Conservation (phyloP, 2,797 vertebrate species). For the Rallus crepitans region DNA sequence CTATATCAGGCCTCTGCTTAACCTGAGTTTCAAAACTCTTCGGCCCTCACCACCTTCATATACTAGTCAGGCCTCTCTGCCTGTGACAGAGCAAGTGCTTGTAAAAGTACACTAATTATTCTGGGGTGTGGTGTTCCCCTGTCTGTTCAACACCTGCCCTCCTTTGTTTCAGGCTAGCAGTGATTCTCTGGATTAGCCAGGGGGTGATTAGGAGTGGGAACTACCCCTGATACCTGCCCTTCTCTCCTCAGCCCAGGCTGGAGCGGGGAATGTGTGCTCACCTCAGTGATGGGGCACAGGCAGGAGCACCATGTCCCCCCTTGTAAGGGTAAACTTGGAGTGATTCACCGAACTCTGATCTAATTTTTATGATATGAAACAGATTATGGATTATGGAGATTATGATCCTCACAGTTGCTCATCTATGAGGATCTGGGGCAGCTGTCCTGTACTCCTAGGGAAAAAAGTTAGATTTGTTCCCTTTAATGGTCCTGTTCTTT, state of each 20-base stretch:
- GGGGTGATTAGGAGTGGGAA: not conserved
- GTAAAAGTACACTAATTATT: not conserved
- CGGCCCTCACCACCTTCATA: not conserved
- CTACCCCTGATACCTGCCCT: not conserved
- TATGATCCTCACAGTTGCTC: not conserved
- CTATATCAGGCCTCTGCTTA: not conserved
- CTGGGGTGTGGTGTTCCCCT: not conserved
- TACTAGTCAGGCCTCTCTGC: not conserved
- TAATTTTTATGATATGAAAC: not conserved
- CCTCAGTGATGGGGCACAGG: rapidly evolving
- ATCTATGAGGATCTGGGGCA: not conserved
- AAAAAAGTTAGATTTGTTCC: not conserved
- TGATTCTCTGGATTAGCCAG: not conserved
- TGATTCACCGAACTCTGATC: not conserved
- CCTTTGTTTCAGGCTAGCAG: not conserved
- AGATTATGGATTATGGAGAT: not conserved
- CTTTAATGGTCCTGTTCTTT: not conserved
- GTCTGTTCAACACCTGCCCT: not conserved
- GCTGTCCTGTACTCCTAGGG: not conserved
- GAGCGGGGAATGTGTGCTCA: not conserved
- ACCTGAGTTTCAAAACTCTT: not conserved
- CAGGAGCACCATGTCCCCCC: not conserved
- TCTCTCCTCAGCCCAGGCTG: not conserved
- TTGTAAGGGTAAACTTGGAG: not conserved
- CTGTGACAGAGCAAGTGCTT: not conserved